These are phyloP conservation scores for Atrichornis clamosus DNA, from an alignment of 2,113 vertebrate species.

Conservation along the genomic window DNA sequence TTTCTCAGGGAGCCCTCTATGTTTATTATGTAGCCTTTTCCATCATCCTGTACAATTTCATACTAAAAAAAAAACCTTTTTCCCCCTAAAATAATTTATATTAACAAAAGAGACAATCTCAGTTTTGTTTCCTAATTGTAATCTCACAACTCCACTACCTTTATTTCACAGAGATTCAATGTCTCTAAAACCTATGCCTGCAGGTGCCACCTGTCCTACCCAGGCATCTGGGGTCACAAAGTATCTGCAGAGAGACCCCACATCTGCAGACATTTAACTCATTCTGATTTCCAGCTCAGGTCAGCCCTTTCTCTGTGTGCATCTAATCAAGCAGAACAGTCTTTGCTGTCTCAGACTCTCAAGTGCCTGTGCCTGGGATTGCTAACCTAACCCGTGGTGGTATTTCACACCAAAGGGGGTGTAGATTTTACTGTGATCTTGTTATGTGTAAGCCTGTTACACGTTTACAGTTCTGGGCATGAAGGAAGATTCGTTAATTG, in stretches of 20 bases:
- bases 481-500: not conserved
- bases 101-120: not conserved
- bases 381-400: not conserved
- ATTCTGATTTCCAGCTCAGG: not conserved
- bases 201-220: not conserved
- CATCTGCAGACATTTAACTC: not conserved
- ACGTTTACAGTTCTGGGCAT: not conserved
- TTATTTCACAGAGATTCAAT: not conserved
- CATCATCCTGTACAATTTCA: not conserved
- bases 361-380: too few species aligned
- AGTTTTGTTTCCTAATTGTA: not conserved
- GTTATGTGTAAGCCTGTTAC: not conserved
- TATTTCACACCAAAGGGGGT: not conserved
- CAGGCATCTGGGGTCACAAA: not conserved
- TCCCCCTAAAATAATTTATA: not conserved
- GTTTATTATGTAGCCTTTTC: not conserved
- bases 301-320: not conserved
- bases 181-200: not conserved
- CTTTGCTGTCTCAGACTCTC: not conserved
- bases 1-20: not conserved
- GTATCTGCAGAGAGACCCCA: not conserved
- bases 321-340: not conserved
- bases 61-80: accelerated
- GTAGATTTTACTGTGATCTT: not conserved
- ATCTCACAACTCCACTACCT: not conserved